Conservation (phyloP, 2,113 vertebrate species). For the Corythoichthys haematopterus region DNA sequence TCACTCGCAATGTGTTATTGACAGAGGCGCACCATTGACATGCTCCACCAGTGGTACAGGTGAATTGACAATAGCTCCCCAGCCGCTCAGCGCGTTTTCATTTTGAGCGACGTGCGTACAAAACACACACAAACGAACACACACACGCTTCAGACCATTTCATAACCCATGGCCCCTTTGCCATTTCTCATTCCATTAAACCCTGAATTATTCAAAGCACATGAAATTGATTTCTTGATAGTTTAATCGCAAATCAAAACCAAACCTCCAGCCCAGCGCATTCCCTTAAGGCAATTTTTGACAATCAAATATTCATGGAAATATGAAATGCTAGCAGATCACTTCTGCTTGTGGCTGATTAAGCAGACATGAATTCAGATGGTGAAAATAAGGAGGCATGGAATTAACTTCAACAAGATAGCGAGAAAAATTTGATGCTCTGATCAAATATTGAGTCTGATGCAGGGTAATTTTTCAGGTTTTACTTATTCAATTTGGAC, state of each 20-base stretch:
- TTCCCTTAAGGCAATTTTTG: constrained; percentile 65
- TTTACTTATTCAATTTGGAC: constrained; percentile 25
- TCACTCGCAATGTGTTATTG: constrained; percentile 12
- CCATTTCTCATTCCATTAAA: constrained; percentile 70
- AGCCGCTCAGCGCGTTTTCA: constrained; percentile 26
- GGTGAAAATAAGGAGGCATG: constrained; percentile 44
- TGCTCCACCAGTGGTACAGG: constrained; percentile 22
- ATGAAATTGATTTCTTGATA: constrained; percentile 74
- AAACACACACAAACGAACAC: constrained; percentile 1
- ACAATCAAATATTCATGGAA: constrained; percentile 74
- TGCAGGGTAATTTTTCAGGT: not conserved
- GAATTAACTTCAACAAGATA: constrained; percentile 54
- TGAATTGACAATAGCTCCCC: constrained; percentile 29
- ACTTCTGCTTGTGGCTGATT: constrained; percentile 64
- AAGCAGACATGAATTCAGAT: constrained; percentile 61
- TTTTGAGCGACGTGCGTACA: constrained; percentile 21
- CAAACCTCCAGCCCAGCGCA: constrained; percentile 56
- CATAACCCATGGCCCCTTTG: constrained; percentile 51
- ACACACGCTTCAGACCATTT: constrained; percentile 44
- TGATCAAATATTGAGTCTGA: constrained; percentile 47
- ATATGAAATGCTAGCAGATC: constrained; percentile 70
- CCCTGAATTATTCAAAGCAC: constrained; percentile 74
- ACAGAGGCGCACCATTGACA: constrained; percentile 30
- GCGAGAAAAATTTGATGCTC: constrained; percentile 44
- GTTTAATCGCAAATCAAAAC: constrained; percentile 73